Base-by-base conservation (phyloP, 2,888 invertebrate species). In the Andrena bucephala region DNA sequence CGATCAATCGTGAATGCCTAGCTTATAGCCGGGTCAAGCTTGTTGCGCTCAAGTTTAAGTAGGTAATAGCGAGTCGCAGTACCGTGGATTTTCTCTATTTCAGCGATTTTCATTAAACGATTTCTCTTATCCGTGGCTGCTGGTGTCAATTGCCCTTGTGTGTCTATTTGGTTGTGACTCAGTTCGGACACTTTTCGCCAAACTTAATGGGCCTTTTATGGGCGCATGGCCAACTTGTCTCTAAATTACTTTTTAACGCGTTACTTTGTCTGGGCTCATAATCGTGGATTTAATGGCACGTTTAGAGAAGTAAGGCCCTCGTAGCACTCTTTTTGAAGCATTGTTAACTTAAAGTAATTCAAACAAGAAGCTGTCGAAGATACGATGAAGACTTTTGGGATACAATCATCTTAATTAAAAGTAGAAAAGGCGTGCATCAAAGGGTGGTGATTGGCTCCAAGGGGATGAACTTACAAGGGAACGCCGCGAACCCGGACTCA, bases 41-140 rank as follows among this genome's bases (percentile, higher is more conserved):
- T 50, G 60, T 20, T 31, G 29, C 48, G 27, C 2, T 60, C 42
- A 42, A 66, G 48, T 48, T 62, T 65, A 27, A 50, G 60, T 62
- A 62, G 42, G 42, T 42, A 75, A 81, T 66, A 74, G 52, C 16
- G 16, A 24, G 16, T 59, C 42, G 27, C 8, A 52, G 52, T 42
- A 69, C 33, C 59, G 16, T 6, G 24, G 63, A 74, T 42, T 69
- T 81, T 81, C 81, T 69, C 57, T 63, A 16, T 48, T 24, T 72
- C 71, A 52, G 66, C 27, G 16, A 57, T 36, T 66, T 70, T 70
- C 57, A 57, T 48, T 50, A 50, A 63, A 2, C n/a, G 66, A 80
- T 77, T 71, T 71, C 80, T 66, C 60, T 66, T 66, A 57, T n/a
- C 31, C 31, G 7, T 48, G 13, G 27, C 33, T 42, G n/a, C n/a